Evolutionary conservation across 1,140 invertebrate genomes (phyloP), one percentile per base, ranked within the genome.

Genomic region (Drosophila willistoni): DNA sequence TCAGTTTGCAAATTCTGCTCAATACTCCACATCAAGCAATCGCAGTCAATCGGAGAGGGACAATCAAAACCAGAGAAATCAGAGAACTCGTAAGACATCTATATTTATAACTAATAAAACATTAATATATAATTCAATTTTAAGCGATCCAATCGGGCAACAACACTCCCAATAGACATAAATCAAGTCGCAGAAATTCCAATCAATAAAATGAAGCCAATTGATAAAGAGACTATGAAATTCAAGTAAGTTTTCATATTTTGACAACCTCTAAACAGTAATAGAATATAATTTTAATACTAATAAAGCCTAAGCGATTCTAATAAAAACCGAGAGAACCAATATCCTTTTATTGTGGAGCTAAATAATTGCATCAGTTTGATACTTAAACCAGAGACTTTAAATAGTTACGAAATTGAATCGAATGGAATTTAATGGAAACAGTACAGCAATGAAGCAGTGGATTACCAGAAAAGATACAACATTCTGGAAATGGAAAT

Each of bases 261-360:
- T 7, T 13, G 6, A 7, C 10, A 29, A 13, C 29, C 29, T 7
- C 1, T 36, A 36, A 36, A 55, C 1, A 29, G 2, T n/a, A 13
- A 7, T n/a, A 25, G 6, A 29, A 29, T 25, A 13, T 56, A 33
- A 29, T 29, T 9, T 22, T 29, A 29, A 33, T n/a, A 36, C n/a
- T n/a, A 7, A 29, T 44, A 3, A 14, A 57, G 55, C 29, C 34
- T 34, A 1, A 17, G 55, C 55, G 14, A 36, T 36, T 29, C 29
- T 29, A 29, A 29, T 7, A 3, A 29, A 29, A 29, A 36, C 25
- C 29, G 9, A 17, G 6, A 34, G 14, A 34, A 1, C 13, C 10
- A 17, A 34, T 57, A 57, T 17, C 55, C 55, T 4, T 57, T 12
- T 17, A 17, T 57, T 57, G 55, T 57, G 13, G 55, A 36, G 14